phyloP scores from a whole-genome alignment of 2,113 vertebrate genomes.

The Tor tambroides region DNA sequence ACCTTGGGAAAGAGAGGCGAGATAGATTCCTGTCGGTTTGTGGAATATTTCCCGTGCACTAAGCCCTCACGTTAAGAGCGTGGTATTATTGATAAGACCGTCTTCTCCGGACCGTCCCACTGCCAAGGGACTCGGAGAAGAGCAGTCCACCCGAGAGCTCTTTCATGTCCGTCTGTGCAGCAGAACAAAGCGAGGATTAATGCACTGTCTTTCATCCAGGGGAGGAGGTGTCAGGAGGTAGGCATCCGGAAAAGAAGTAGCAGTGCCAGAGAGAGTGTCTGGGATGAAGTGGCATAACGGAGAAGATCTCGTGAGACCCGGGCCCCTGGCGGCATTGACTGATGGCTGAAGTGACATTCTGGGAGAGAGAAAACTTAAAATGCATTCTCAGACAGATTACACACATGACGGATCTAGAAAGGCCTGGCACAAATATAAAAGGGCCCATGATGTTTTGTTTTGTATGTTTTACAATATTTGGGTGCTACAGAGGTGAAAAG shows the following conservation, averaged over 20 bases:
- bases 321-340: constrained; percentile 46
- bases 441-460: background rate
- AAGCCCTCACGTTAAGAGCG: constrained; percentile 81
- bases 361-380: constrained; percentile 36
- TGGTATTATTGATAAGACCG: constrained; percentile 86
- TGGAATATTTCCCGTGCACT: constrained; percentile 83
- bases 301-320: constrained; percentile 34
- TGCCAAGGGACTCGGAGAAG: constrained; percentile 73
- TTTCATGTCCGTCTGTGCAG: constrained; percentile 84
- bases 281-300: constrained; percentile 66
- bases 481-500: background rate
- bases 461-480: background rate
- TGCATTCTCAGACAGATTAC: constrained; percentile 53
- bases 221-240: constrained; percentile 57
- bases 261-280: constrained; percentile 53
- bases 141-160: constrained; percentile 81
- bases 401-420: background rate
- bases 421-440: background rate
- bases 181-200: constrained; percentile 84
- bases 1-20: constrained; percentile 66
- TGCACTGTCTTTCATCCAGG: constrained; percentile 74
- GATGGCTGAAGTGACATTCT: constrained; percentile 63
- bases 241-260: constrained; percentile 25
- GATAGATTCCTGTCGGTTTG: constrained; percentile 86
- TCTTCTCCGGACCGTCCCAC: constrained; percentile 67